phyloP scores from a whole-genome alignment of 1,140 invertebrate genomes.

The Littorina saxatilis region DNA sequence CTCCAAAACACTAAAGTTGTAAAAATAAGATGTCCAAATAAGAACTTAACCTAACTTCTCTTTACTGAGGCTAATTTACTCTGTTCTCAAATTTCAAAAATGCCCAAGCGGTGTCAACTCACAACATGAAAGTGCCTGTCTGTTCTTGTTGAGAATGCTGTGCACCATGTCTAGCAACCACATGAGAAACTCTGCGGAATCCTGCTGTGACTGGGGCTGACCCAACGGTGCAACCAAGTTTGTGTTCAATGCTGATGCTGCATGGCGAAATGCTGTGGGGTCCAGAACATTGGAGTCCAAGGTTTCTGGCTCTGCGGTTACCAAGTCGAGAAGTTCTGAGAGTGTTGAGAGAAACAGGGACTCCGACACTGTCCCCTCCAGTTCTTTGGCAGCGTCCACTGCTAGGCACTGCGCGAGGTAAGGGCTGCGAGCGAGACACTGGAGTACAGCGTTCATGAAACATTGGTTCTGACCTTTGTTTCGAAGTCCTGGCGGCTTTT shows the following conservation, averaged over 20 bases:
- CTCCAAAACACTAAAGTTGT: neutral
- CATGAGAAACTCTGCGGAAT: slow-evolving; percentile 73
- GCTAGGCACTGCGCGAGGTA: slow-evolving; percentile 59
- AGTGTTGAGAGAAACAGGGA: slow-evolving; percentile 60
- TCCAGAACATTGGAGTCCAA: slow-evolving; percentile 49
- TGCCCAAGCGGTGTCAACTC: too few species aligned
- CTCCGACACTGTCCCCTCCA: slow-evolving; percentile 64
- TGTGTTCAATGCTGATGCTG: slow-evolving; percentile 56
- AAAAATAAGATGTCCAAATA: too few species aligned
- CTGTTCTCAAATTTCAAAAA: too few species aligned
- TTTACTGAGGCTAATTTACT: too few species aligned
- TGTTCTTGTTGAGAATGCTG: slow-evolving; percentile 67
- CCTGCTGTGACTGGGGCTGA: slow-evolving; percentile 68
- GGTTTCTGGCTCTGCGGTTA: slow-evolving; percentile 43
- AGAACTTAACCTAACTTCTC: too few species aligned
- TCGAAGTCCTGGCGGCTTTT: slow-evolving; percentile 63
- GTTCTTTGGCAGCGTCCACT: slow-evolving; percentile 54
- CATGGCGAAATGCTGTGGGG: slow-evolving; percentile 56
- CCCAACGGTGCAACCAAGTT: slow-evolving; percentile 56
- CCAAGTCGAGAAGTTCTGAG: slow-evolving; percentile 59
- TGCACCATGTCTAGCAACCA: slow-evolving; percentile 71
- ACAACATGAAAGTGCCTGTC: slow-evolving; percentile 50
- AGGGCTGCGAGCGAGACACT: slow-evolving; percentile 70
- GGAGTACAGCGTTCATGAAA: slow-evolving; percentile 73
- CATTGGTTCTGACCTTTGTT: slow-evolving; percentile 72